Percentiles rank a stretch among this genome's conserved stretches.
Conservation (phyloP, 2,797 vertebrate genomes). For the Cyclura pinguis region DNA sequence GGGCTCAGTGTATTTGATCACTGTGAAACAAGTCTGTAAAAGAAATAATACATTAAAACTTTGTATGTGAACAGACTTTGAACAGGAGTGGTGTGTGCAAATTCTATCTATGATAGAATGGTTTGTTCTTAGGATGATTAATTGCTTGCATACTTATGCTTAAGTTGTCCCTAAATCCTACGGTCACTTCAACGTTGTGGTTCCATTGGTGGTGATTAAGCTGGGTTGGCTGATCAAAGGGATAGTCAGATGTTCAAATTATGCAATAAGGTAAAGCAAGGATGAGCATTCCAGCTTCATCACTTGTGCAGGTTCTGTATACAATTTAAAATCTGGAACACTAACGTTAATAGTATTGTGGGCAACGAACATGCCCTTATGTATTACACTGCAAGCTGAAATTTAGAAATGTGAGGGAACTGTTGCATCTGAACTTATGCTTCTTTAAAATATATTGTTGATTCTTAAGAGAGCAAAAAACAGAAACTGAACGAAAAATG, state of each 20-base stretch:
- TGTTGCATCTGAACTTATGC: background rate
- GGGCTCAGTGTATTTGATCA: background rate
- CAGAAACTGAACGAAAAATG: background rate
- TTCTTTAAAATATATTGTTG: background rate
- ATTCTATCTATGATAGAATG: background rate
- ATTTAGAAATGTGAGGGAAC: background rate
- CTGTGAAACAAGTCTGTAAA: background rate
- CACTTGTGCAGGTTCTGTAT: background rate
- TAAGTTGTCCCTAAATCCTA: background rate
- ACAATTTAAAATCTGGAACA: background rate
- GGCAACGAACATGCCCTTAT: background rate
- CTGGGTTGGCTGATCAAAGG: background rate
- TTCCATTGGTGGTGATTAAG: background rate
- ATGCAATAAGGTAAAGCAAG: background rate
- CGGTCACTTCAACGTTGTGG: background rate
- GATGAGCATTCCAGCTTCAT: background rate
- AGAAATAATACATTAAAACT: constrained; percentile 2
- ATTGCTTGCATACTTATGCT: background rate
- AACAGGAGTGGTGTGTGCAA: background rate
- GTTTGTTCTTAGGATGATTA: background rate
- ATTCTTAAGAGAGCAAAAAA: background rate
- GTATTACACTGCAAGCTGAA: background rate
- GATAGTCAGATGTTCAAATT: background rate
- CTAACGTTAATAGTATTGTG: background rate
- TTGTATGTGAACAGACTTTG: background rate